Conservation (phyloP, 1,140 invertebrate genomes). For the Philopotamus ludificatus region DNA sequence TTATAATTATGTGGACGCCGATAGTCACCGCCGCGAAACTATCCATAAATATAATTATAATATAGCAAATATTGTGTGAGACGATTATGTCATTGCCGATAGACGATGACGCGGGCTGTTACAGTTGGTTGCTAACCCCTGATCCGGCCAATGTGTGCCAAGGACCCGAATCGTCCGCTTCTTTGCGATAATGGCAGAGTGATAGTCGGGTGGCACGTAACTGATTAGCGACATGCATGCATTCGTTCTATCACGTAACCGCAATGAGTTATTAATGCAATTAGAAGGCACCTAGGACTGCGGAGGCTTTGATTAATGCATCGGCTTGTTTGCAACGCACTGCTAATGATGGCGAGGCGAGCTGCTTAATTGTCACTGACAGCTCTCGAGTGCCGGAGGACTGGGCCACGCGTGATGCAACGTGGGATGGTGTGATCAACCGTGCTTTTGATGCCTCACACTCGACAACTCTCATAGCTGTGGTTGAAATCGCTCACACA, state of each 20-base stretch:
- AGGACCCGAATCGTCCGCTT: conserved; percentile 8
- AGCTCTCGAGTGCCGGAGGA: too few relatives aligned
- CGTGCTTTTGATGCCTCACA: too few relatives aligned
- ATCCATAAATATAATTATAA: too few relatives aligned
- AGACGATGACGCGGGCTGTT: too few relatives aligned
- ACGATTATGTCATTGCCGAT: background rate
- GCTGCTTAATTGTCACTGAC: background rate
- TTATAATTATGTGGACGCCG: too few relatives aligned
- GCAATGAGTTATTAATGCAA: conserved; percentile 9
- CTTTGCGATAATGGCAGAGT: background rate
- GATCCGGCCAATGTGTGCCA: conserved; percentile 4
- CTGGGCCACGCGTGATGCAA: too few relatives aligned
- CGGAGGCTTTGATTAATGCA: background rate
- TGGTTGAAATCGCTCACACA: too few relatives aligned
- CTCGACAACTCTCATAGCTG: too few relatives aligned
- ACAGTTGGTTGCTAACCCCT: background rate
- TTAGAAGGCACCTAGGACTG: background rate
- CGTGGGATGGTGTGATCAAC: too few relatives aligned
- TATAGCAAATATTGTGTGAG: too few relatives aligned
- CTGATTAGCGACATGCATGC: conserved; percentile 12
- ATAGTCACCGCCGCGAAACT: too few relatives aligned
- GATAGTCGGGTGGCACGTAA: background rate
- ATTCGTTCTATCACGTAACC: conserved; percentile 14
- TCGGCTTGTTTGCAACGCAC: background rate
- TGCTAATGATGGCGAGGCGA: background rate